Evolutionary conservation across 2,113 vertebrate species (phyloP), one percentile per base, ranked within the genome.

Genomic region (Boulengeromyrus knoepffleri): DNA sequence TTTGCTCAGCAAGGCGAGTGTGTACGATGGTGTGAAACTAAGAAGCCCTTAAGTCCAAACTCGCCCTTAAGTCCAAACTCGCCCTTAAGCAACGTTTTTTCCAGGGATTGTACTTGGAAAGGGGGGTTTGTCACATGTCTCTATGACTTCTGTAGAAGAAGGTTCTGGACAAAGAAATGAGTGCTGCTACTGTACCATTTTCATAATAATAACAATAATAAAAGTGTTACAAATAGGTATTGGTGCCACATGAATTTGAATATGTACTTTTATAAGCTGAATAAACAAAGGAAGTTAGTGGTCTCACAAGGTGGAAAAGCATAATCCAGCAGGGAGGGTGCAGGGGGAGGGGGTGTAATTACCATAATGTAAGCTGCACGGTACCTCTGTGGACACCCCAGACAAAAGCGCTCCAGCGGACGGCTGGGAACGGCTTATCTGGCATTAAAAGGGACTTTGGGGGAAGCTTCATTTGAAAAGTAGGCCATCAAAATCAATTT

Each of bases 391-490:
- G 87, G 21, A 87, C n/a, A 31, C 85, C 7, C 12, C 85, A 53
- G 31, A 87, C 24, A n/a, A 31, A 87, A 66, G 36, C 36, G 19
- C 47, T 62, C 8, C 21, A 4, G 56, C 1, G 36, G 87, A 62
- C 49, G 52, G 31, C 87, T 88, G 87, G 42, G 56, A 88, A 45
- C 87, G 53, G 87, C 87, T 88, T 88, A 88, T 88, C 87, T 62
- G 56, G 87, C 87, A 88, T 88, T 88, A 88, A 66, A 88, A 62
- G 36, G 21, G 87, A 56, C 87, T 88, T 88, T 66, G 52, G 62
- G 31, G 31, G 53, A n/a, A 62, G 87, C 87, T 62, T 24, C 17
- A 88, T 88, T 58, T 66, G 56, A 31, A 62, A 88, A 88, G 36
- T 45, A 88, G 87, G 56, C 53, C 53, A 62, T 62, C 87, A 2